phyloP scores from a whole-genome alignment of 2,888 invertebrate genomes.

The Athripsodes cinereus region DNA sequence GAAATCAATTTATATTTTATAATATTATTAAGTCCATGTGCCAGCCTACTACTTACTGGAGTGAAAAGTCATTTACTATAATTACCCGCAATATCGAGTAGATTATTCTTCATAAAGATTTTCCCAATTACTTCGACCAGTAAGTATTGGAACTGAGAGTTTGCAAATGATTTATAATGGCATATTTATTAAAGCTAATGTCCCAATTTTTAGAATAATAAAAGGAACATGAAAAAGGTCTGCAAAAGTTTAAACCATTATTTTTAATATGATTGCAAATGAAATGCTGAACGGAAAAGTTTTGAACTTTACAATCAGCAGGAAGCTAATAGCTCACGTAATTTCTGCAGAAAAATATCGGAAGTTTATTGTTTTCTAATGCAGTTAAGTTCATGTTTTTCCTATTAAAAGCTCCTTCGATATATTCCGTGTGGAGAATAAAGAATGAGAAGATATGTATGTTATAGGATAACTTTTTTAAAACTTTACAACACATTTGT shows the following conservation, averaged over 20 bases:
- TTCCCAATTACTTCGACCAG: too few species aligned
- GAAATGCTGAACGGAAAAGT: not conserved
- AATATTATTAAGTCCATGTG: too few species aligned
- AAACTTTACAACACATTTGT: not conserved
- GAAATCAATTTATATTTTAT: too few species aligned
- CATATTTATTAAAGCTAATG: not conserved
- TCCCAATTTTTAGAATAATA: not conserved
- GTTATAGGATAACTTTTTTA: not conserved
- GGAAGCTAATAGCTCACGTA: not conserved
- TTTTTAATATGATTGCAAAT: conserved; percentile 1
- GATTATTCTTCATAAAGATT: too few species aligned
- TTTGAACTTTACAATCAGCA: not conserved
- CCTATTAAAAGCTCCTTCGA: not conserved
- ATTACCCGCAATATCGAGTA: too few species aligned
- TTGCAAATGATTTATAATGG: not conserved
- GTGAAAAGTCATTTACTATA: too few species aligned
- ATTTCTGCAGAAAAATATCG: conserved; percentile 1
- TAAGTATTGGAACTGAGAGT: not conserved
- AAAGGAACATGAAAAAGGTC: not conserved
- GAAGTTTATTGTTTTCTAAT: conserved; percentile 1
- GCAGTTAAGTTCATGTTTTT: not conserved
- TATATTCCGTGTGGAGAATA: not conserved
- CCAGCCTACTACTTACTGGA: too few species aligned
- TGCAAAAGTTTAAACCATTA: not conserved
- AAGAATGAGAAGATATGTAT: not conserved